phyloP scores from a whole-genome alignment of 2,113 vertebrate species.

The Myotis yumanensis region DNA sequence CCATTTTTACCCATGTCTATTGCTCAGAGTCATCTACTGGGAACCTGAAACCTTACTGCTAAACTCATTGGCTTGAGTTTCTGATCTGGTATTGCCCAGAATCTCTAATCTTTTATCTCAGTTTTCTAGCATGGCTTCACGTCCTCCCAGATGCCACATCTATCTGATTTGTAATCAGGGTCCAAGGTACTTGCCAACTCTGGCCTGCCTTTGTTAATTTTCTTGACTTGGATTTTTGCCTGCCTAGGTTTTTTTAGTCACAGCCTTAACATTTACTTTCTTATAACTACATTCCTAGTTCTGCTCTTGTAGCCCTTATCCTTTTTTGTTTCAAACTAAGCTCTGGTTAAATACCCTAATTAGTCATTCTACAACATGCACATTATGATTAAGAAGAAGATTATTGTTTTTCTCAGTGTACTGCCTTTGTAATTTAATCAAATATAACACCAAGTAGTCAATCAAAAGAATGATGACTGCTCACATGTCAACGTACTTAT shows the following conservation, averaged over 20 bases:
- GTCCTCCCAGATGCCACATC: background rate
- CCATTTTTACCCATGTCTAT: background rate
- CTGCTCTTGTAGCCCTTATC: background rate
- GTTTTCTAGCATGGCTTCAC: background rate
- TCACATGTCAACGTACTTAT: background rate
- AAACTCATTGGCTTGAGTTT: background rate
- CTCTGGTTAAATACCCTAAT: background rate
- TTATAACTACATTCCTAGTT: background rate
- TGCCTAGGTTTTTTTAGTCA: background rate
- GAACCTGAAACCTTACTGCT: background rate
- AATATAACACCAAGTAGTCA: background rate
- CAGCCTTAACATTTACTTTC: background rate
- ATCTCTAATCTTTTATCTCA: background rate
- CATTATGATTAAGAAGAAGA: background rate
- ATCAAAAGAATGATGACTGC: background rate
- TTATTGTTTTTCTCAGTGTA: background rate
- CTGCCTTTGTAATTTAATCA: background rate
- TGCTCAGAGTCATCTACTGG: background rate
- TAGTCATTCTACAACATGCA: background rate
- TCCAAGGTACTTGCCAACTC: background rate
- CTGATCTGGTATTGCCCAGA: background rate
- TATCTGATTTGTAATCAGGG: background rate
- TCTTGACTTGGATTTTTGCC: background rate
- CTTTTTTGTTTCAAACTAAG: background rate
- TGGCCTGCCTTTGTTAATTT: background rate